Evolutionary conservation across 2,888 invertebrate species (phyloP).

Genomic region (Tipula lateralis): DNA sequence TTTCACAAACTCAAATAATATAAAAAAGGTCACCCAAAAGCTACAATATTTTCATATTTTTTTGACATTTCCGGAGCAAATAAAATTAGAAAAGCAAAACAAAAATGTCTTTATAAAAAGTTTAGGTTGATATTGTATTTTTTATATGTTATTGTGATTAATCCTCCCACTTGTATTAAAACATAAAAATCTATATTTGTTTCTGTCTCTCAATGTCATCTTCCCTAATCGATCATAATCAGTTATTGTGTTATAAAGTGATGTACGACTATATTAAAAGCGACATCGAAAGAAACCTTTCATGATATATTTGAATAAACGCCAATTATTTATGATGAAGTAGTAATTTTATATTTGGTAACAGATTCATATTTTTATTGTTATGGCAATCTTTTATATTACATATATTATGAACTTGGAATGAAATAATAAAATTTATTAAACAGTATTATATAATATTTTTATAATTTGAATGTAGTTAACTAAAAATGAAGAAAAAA

Average conservation of each 20-base stretch:
- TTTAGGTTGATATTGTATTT: not conserved
- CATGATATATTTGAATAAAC: not conserved
- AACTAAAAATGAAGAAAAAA: not conserved
- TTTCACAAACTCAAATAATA: not conserved
- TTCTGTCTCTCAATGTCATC: not conserved
- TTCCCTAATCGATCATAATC: not conserved
- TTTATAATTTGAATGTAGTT: not conserved
- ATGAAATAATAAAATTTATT: not conserved
- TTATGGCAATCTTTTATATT: too few species aligned
- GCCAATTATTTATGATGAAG: not conserved
- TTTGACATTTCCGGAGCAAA: not conserved
- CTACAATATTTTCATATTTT: slow-evolving; percentile 1
- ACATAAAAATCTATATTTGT: not conserved
- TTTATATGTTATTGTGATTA: not conserved
- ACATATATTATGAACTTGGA: too few species aligned
- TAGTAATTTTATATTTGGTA: not conserved
- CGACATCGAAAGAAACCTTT: not conserved
- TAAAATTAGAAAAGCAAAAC: not conserved
- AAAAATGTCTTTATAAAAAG: not conserved
- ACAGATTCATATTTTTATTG: not conserved
- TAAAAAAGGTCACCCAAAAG: not conserved
- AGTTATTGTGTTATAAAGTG: not conserved
- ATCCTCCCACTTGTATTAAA: not conserved
- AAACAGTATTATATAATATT: not conserved
- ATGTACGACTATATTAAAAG: not conserved